These are phyloP conservation scores for Pangasius larnaudii DNA, from an alignment of 2,797 vertebrate species.

Conservation along the genomic window DNA sequence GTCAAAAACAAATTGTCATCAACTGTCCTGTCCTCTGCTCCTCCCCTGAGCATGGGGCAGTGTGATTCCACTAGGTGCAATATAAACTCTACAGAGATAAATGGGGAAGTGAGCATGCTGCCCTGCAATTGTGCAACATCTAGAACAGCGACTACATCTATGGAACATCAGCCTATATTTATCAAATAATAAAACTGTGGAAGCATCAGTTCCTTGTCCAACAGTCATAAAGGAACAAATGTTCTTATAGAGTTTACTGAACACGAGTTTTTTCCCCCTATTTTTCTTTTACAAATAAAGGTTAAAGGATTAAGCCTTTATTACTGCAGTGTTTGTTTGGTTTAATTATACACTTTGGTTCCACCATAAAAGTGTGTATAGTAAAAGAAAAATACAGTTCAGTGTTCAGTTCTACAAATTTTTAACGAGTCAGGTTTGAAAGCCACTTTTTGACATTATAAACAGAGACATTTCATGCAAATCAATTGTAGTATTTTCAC, in stretches of 20 bases:
- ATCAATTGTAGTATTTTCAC: background rate
- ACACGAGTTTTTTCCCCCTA: background rate
- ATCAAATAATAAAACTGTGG: no score
- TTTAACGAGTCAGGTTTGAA: background rate
- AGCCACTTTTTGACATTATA: background rate
- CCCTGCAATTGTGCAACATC: background rate
- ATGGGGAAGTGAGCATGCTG: no score
- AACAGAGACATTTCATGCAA: background rate
- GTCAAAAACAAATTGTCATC: no score
- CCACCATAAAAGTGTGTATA: background rate
- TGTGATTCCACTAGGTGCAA: no score
- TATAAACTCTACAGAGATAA: no score
- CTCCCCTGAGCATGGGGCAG: no score
- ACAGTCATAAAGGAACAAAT: no score
- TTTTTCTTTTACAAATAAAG: slow-evolving; percentile 1
- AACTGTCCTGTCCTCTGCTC: no score
- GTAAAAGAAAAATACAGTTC: background rate
- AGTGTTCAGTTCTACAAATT: background rate
- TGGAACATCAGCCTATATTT: background rate
- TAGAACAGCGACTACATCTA: no score
- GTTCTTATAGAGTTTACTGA: no score
- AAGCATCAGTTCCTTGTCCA: no score
- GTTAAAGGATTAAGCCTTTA: background rate
- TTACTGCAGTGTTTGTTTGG: background rate
- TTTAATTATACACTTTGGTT: background rate